Percentiles rank a stretch among this genome's conserved stretches.
Conservation (phyloP, 2,113 vertebrate genomes). For the Zootoca vivipara region DNA sequence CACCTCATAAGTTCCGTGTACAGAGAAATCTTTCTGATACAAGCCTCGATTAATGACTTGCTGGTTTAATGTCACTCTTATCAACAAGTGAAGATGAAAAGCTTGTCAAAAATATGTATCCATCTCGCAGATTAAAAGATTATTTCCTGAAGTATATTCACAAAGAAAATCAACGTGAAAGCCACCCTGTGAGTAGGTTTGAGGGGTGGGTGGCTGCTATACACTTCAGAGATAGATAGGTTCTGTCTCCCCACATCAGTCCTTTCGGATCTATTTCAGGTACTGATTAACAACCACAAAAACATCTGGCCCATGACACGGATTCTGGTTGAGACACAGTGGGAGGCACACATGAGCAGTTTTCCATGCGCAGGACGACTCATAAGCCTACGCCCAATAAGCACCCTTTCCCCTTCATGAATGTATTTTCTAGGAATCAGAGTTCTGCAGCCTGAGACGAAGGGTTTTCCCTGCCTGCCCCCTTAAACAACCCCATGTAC, state of each 20-base stretch:
- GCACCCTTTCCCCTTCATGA: no score
- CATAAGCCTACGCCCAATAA: no score
- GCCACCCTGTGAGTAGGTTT: background rate
- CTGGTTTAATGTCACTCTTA: constrained; percentile 38
- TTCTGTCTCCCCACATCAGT: background rate
- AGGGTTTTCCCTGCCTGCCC: no score
- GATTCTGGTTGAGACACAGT: background rate
- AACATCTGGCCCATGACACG: background rate
- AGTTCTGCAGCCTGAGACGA: no score
- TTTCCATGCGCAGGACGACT: background rate
- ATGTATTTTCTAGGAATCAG: no score
- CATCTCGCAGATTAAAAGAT: constrained; percentile 33
- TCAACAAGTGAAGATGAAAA: constrained; percentile 41
- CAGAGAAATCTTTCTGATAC: constrained; percentile 38
- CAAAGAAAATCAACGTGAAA: constrained; percentile 21
- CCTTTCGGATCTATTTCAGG: background rate
- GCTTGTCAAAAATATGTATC: constrained; percentile 35
- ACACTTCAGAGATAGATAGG: constrained; percentile 6
- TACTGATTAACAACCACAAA: constrained; percentile 22
- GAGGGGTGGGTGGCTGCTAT: background rate
- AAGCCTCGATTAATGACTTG: constrained; percentile 34
- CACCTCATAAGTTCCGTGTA: constrained; percentile 19
- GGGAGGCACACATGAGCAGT: background rate
- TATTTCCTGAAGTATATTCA: constrained; percentile 40
- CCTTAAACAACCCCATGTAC: no score